phyloP scores from a whole-genome alignment of 2,888 invertebrate species.

The Eustalomyia histrio region DNA sequence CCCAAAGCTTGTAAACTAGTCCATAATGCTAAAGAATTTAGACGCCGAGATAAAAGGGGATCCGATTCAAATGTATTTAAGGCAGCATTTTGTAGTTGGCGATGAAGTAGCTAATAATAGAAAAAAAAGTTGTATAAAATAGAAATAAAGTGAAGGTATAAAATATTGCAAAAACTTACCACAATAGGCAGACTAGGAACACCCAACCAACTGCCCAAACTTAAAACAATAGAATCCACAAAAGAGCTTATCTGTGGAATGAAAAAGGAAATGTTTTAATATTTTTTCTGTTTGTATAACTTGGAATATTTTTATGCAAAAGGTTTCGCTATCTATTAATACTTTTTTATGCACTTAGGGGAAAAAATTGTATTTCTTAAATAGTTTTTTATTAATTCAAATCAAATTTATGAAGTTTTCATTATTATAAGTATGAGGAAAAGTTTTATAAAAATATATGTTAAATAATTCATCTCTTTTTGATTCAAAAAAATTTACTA shows the following conservation, averaged over 20 bases:
- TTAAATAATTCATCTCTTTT: too few species aligned
- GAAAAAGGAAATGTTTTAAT: neutral
- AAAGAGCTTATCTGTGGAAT: conserved; percentile 78
- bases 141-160: conserved; percentile 73
- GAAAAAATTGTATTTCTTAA: too few species aligned
- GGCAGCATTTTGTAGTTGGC: conserved; percentile 77
- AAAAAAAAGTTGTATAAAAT: conserved; percentile 33
- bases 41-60: conserved; percentile 80
- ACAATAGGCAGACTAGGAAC: conserved; percentile 93
- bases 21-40: conserved; percentile 92
- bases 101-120: conserved; percentile 74
- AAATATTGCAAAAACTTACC: conserved; percentile 85
- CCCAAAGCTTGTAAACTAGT: conserved; percentile 87
- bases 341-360: too few species aligned
- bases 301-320: too few species aligned
- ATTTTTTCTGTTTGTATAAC: too few species aligned
- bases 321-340: too few species aligned
- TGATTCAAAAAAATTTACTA: too few species aligned
- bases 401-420: too few species aligned
- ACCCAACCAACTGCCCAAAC: conserved; percentile 94
- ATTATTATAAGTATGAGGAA: too few species aligned
- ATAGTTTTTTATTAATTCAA: too few species aligned
- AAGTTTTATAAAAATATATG: too few species aligned
- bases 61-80: conserved; percentile 79
- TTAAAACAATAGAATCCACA: conserved; percentile 95